phyloP scores from a whole-genome alignment of 2,113 vertebrate genomes.

The Pterocles burchelli region DNA sequence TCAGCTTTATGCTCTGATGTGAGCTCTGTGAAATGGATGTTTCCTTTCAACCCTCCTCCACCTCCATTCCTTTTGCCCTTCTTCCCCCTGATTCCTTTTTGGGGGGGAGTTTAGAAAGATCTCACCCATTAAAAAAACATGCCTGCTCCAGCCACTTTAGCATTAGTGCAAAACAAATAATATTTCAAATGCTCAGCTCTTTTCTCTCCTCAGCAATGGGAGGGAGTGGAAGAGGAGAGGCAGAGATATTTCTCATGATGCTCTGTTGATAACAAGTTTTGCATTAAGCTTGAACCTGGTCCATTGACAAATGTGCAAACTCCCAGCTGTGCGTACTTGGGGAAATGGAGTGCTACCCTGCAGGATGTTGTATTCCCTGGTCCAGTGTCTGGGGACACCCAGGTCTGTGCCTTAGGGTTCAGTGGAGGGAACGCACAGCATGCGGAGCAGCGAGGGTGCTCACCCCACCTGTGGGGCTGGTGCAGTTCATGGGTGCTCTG shows the following conservation, averaged over 20 bases:
- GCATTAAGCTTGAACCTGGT: not conserved
- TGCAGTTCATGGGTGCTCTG: not conserved
- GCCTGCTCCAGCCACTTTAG: not conserved
- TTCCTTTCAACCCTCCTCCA: not conserved
- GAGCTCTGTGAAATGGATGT: not conserved
- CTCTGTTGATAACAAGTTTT: not conserved
- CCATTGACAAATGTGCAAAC: not conserved
- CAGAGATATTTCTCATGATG: not conserved
- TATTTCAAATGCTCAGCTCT: not conserved
- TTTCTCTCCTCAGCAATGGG: not conserved
- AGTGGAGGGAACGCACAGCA: not conserved
- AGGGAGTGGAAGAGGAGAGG: not conserved
- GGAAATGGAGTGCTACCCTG: not conserved
- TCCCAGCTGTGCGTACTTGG: not conserved
- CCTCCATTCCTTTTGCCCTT: not conserved
- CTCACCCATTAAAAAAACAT: not conserved
- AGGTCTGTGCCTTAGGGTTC: not conserved
- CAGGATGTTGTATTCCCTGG: rapidly evolving
- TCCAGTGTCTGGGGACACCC: rapidly evolving
- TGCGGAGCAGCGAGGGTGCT: not conserved
- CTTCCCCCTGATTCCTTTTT: not conserved
- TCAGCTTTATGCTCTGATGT: not conserved
- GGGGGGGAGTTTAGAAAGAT: not conserved
- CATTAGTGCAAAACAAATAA: not conserved
- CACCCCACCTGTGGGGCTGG: not conserved